Conservation (phyloP, 2,113 vertebrate genomes). For the Platanista minor region DNA sequence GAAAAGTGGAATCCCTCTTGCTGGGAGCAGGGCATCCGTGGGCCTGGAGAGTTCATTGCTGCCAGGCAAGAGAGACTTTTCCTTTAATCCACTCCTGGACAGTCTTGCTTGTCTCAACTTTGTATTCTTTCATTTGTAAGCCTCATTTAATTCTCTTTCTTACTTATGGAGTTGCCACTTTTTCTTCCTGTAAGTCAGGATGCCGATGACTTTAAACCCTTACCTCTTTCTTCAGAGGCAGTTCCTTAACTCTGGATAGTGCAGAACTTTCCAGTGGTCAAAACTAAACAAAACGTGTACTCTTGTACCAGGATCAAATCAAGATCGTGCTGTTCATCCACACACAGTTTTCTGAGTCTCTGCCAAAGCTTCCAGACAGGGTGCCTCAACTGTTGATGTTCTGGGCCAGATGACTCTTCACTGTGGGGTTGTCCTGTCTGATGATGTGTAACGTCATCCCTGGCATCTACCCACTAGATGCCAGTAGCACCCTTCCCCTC, state of each 20-base stretch:
- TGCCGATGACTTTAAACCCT: not conserved
- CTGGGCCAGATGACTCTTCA: too few relatives aligned
- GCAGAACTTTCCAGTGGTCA: not conserved
- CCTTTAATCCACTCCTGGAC: not conserved
- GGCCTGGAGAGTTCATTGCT: not conserved
- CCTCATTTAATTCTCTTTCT: not conserved
- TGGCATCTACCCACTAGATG: too few relatives aligned
- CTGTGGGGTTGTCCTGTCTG: rapidly evolving
- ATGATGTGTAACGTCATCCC: not conserved
- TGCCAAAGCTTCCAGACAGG: not conserved
- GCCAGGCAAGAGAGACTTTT: not conserved
- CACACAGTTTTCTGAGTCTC: not conserved
- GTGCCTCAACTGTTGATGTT: not conserved
- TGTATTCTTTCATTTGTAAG: not conserved
- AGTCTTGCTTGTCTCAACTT: not conserved
- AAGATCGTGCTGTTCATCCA: not conserved
- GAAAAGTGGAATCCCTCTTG: not conserved
- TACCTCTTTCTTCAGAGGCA: not conserved
- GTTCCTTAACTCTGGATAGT: not conserved
- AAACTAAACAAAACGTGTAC: not conserved
- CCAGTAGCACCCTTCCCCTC: too few relatives aligned
- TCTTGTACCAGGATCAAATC: not conserved
- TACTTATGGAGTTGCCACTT: not conserved
- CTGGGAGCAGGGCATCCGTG: not conserved
- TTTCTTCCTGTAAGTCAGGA: not conserved